Evolutionary conservation across 2,113 vertebrate genomes (phyloP).

Genomic region (Coryphaenoides rupestris): DNA sequence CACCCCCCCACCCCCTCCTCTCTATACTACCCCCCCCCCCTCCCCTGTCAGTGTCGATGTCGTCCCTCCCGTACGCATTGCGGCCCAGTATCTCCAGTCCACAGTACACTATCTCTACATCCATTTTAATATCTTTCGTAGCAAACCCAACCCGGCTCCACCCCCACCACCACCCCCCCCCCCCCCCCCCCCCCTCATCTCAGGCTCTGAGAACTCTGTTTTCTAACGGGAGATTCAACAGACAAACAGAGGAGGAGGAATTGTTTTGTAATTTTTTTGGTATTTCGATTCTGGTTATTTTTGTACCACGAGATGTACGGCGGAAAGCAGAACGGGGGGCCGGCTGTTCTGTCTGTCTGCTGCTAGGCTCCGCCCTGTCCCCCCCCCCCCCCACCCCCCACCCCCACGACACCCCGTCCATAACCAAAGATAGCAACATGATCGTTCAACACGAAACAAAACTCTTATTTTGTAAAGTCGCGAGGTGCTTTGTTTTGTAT

Average conservation of each 20-base stretch:
- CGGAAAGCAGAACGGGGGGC: slow-evolving; percentile 95
- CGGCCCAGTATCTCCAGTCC: too few relatives aligned
- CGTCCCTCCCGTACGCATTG: slow-evolving; percentile 73
- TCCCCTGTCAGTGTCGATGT: too few relatives aligned
- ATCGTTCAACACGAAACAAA: slow-evolving; percentile 84
- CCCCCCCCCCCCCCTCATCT: slow-evolving; percentile 95
- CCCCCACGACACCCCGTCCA: too few relatives aligned
- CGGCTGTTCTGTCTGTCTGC: slow-evolving; percentile 78
- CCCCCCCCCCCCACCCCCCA: too few relatives aligned
- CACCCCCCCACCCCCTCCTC: too few relatives aligned
- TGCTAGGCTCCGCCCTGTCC: slow-evolving; percentile 74
- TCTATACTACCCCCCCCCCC: too few relatives aligned
- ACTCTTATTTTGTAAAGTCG: slow-evolving; percentile 83
- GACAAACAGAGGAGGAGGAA: slow-evolving; percentile 82
- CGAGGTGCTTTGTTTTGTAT: slow-evolving; percentile 89
- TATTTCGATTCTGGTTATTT: slow-evolving; percentile 90
- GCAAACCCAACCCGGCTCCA: slow-evolving; percentile 98
- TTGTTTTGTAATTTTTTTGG: slow-evolving; percentile 96
- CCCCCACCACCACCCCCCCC: slow-evolving; percentile 97
- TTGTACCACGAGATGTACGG: slow-evolving; percentile 97
- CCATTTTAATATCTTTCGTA: slow-evolving; percentile 90
- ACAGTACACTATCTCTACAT: slow-evolving; percentile 70
- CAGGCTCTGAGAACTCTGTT: slow-evolving; percentile 93
- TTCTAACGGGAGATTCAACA: slow-evolving; percentile 75
- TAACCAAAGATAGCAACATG: slow-evolving; percentile 96